Percentiles rank a stretch among this genome's conserved stretches.
Conservation (phyloP, 2,888 invertebrate species). For the Idaea straminata region DNA sequence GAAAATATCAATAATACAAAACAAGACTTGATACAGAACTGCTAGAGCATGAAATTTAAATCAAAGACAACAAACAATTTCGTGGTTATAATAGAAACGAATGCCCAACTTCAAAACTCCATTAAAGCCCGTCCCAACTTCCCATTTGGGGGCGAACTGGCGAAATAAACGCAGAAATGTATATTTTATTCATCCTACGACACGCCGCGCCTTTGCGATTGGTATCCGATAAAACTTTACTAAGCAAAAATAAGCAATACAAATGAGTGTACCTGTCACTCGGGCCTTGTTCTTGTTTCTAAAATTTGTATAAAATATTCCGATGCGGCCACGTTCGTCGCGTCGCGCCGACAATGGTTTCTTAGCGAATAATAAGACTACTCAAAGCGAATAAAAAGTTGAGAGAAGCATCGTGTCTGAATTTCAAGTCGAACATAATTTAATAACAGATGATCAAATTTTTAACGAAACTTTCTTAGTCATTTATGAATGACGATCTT, state of each 20-base stretch:
- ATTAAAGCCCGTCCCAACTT: conserved; percentile 68
- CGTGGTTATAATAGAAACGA: conserved; percentile 68
- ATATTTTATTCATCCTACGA: conserved; percentile 75
- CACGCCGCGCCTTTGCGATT: conserved; percentile 65
- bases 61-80: conserved; percentile 70
- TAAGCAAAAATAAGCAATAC: conserved; percentile 74
- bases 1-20: conserved; percentile 29
- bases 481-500: not conserved
- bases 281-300: conserved; percentile 74
- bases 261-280: conserved; percentile 78
- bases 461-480: conserved; percentile 1
- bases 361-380: conserved; percentile 58
- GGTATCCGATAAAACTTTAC: conserved; percentile 69
- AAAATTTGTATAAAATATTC: conserved; percentile 80
- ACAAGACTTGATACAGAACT: conserved; percentile 62
- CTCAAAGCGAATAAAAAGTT: conserved; percentile 47
- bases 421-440: conserved; percentile 40
- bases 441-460: conserved; percentile 28
- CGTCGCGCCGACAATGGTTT: conserved; percentile 63
- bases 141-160: conserved; percentile 61
- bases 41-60: conserved; percentile 70
- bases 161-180: conserved; percentile 64
- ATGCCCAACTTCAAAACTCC: conserved; percentile 71
- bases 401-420: conserved; percentile 42
- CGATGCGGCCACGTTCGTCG: conserved; percentile 44